A percentile compares a stretch with the other conserved stretches of the same genome.
Evolutionary conservation across 2,888 invertebrate genomes (phyloP).

Genomic region (Acholoe squamosa): DNA sequence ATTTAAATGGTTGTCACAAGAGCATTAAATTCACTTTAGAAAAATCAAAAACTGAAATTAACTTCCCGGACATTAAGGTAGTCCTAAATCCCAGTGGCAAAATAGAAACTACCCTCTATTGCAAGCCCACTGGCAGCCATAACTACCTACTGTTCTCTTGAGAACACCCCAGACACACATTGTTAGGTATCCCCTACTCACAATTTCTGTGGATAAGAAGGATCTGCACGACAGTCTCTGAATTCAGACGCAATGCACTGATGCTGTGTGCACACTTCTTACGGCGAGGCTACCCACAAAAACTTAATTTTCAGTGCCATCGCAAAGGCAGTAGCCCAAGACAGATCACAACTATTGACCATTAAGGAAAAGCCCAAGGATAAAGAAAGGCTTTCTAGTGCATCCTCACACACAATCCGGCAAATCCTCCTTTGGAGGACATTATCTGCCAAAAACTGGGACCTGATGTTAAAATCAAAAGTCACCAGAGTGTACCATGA

Average conservation of each 20-base stretch:
- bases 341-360: too few species aligned
- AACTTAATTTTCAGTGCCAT: too few species aligned
- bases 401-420: too few species aligned
- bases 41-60: not conserved
- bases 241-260: not conserved
- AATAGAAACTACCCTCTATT: not conserved
- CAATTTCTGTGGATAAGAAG: not conserved
- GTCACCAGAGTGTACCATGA: too few species aligned
- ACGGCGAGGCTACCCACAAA: too few species aligned
- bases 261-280: too few species aligned
- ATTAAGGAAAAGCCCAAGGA: too few species aligned
- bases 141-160: conserved; percentile 3
- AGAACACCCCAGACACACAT: not conserved
- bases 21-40: not conserved
- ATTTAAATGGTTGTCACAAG: not conserved
- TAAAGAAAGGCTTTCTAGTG: too few species aligned
- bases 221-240: not conserved
- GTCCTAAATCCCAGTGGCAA: not conserved
- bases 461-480: too few species aligned
- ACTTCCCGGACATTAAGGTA: not conserved
- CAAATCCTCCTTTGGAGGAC: too few species aligned
- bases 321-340: too few species aligned
- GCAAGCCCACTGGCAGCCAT: conserved; percentile 36
- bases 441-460: too few species aligned
- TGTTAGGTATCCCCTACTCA: not conserved